Evolutionary conservation across 2,888 invertebrate genomes (phyloP).

Genomic region (Melipona bicolor): DNA sequence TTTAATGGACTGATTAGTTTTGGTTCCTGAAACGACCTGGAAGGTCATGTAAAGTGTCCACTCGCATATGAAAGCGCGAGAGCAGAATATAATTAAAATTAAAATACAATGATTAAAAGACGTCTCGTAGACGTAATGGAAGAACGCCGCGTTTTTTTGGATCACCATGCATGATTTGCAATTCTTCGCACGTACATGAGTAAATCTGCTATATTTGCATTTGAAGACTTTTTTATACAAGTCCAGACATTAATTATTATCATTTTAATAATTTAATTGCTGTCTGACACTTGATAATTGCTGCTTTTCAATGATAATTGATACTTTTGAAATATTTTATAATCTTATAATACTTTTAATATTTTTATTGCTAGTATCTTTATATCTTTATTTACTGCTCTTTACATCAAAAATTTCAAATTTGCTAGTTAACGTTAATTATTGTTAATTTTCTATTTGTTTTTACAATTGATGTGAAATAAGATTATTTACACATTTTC

Average conservation of each 20-base stretch:
- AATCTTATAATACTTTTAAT: neutral
- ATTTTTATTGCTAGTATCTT: neutral
- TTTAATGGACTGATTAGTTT: constrained; percentile 30
- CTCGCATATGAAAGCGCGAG: constrained; percentile 40
- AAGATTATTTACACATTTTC: too few relatives aligned
- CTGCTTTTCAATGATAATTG: neutral
- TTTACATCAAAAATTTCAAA: neutral
- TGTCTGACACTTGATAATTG: neutral
- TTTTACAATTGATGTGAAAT: neutral
- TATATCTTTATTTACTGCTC: neutral
- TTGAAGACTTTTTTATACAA: neutral
- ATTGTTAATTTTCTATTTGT: neutral
- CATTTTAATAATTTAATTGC: neutral
- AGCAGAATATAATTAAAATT: constrained; percentile 68
- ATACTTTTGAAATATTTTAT: neutral
- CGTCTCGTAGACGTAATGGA: constrained; percentile 37
- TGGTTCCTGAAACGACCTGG: constrained; percentile 32
- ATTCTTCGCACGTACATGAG: constrained; percentile 31
- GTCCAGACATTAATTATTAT: neutral
- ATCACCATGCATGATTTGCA: constrained; percentile 10
- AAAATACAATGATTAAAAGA: constrained; percentile 61
- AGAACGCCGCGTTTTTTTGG: constrained; percentile 35
- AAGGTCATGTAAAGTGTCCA: constrained; percentile 31
- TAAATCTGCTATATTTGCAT: neutral
- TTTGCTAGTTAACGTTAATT: neutral